Percentiles rank a stretch among this genome's conserved stretches.
Evolutionary conservation across 2,888 invertebrate genomes (phyloP).

Genomic region (Drosophila affinis): DNA sequence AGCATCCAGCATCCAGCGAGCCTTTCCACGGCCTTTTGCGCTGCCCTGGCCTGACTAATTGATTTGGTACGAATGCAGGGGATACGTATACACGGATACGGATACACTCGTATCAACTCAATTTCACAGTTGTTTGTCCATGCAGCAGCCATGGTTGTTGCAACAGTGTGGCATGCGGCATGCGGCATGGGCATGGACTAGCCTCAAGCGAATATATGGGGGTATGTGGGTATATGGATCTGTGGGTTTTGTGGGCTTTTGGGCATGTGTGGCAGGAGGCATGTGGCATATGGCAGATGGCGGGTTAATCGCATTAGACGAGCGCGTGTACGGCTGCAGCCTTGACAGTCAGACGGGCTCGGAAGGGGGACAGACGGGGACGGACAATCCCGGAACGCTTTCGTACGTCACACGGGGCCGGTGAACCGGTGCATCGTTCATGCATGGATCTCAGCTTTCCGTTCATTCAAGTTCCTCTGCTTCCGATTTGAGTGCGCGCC

Average conservation of each 20-base stretch:
- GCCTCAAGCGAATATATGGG: background rate
- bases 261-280: background rate
- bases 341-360: slow-evolving; percentile 36
- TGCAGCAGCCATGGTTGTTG: background rate
- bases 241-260: background rate
- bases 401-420: slow-evolving; percentile 4
- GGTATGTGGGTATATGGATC: background rate
- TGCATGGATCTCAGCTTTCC: background rate
- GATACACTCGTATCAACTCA: slow-evolving; percentile 30
- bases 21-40: slow-evolving; percentile 12
- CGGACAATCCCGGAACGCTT: slow-evolving; percentile 1
- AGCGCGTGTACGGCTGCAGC: slow-evolving; percentile 12
- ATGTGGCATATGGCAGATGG: slow-evolving; percentile 7
- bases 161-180: background rate
- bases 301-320: slow-evolving; percentile 15
- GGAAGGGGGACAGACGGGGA: background rate
- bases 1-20: background rate
- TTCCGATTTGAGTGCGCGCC: slow-evolving; percentile 32
- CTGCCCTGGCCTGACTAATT: slow-evolving; percentile 35
- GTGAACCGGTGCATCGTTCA: background rate
- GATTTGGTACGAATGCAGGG: slow-evolving; percentile 23
- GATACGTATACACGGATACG: background rate
- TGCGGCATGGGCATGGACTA: slow-evolving; percentile 1
- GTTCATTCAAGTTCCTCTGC: background rate
- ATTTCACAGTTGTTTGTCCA: slow-evolving; percentile 28